phyloP scores from a whole-genome alignment of 2,888 invertebrate species.

The Therioaphis trifolii region DNA sequence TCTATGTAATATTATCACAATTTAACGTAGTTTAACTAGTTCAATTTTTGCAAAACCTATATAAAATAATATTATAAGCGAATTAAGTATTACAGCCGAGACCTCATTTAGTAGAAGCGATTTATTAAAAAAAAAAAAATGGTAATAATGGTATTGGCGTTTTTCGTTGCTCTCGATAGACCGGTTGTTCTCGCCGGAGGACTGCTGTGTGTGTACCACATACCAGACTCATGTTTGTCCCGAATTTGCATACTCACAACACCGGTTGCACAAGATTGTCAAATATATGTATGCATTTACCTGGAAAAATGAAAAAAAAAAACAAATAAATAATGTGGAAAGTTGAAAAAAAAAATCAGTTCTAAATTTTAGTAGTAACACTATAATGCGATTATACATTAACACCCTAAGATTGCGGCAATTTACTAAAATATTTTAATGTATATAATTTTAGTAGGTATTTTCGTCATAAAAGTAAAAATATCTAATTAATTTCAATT shows the following conservation, averaged over 20 bases:
- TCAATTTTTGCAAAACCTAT: background rate
- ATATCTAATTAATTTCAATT: too few species aligned
- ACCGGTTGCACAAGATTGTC: conserved; percentile 49
- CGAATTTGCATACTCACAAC: conserved; percentile 51
- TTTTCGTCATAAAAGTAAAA: too few species aligned
- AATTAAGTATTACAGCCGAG: background rate
- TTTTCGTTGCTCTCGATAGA: conserved; percentile 54
- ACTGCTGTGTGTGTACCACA: conserved; percentile 39
- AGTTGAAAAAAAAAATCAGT: background rate
- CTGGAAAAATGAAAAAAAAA: conserved; percentile 35
- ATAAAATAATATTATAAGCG: conserved; percentile 2
- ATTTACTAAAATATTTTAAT: too few species aligned
- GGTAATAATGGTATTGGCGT: conserved; percentile 33
- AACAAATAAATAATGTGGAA: conserved; percentile 13
- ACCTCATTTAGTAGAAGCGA: background rate
- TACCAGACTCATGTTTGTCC: conserved; percentile 22
- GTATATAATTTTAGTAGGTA: too few species aligned
- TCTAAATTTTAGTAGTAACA: too few species aligned
- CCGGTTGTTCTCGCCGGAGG: conserved; percentile 36
- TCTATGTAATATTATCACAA: conserved; percentile 2
- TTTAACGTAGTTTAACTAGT: background rate
- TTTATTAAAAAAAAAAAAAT: conserved; percentile 22
- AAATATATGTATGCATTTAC: conserved; percentile 36
- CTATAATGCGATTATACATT: too few species aligned
- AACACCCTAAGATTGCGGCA: too few species aligned